Percentiles rank a stretch among this genome's conserved stretches.
phyloP scores from a whole-genome alignment of 2,797 vertebrate genomes.

The Diceros bicornis region DNA sequence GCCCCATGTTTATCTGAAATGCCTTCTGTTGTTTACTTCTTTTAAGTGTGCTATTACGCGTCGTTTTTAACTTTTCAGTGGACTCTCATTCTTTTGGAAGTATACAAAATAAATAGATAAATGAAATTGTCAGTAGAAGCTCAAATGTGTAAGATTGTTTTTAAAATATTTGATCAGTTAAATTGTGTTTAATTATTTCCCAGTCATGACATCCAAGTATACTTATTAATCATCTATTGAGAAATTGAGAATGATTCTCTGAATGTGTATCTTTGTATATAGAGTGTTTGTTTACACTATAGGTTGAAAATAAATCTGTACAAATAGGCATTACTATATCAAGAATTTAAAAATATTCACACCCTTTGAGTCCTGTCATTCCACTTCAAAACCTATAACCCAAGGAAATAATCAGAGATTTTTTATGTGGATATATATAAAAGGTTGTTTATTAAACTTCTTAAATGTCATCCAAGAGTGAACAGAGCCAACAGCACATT shows the following conservation, averaged over 20 bases:
- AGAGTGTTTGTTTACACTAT: neutral
- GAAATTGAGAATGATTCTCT: slow-evolving; percentile 46
- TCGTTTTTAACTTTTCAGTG: slow-evolving; percentile 55
- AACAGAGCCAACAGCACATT: neutral
- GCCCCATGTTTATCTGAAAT: neutral
- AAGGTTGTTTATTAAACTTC: slow-evolving; percentile 49
- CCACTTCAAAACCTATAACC: neutral
- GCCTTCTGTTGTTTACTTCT: slow-evolving; percentile 61
- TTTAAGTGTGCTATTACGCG: slow-evolving; percentile 39
- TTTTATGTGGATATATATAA: neutral
- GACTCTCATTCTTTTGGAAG: slow-evolving; percentile 6
- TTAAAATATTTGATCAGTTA: slow-evolving; percentile 34
- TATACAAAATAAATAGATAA: slow-evolving; percentile 1
- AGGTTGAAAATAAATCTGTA: slow-evolving; percentile 44
- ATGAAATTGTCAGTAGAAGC: slow-evolving; percentile 56
- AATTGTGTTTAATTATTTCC: slow-evolving; percentile 56
- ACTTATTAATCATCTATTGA: slow-evolving; percentile 46
- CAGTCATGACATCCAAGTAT: neutral
- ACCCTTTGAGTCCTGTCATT: neutral
- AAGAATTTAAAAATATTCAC: slow-evolving; percentile 20
- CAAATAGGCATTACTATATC: neutral
- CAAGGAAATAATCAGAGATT: slow-evolving; percentile 46
- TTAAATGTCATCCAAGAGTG: slow-evolving; percentile 11
- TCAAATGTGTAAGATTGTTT: slow-evolving; percentile 39
- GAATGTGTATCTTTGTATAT: neutral